These are phyloP conservation scores for Pygoscelis adeliae DNA, from an alignment of 2,113 vertebrate species.

Conservation along the genomic window DNA sequence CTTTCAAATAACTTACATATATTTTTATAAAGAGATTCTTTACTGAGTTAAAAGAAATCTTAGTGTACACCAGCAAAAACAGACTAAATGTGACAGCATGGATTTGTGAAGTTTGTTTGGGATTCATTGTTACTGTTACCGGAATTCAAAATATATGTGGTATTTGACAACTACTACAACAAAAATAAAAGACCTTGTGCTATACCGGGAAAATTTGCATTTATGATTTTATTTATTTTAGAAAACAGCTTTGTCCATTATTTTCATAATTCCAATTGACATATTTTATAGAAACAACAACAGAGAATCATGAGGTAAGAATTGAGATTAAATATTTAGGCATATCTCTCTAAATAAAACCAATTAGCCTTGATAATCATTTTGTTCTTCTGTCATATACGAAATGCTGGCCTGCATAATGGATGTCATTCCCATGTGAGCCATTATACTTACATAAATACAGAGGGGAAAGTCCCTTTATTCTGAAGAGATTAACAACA, in stretches of 20 bases:
- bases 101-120: neutral
- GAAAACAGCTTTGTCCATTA: neutral
- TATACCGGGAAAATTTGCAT: neutral
- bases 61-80: neutral
- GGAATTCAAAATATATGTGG: neutral
- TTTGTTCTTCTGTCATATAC: neutral
- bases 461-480: neutral
- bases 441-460: neutral
- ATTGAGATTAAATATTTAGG: neutral
- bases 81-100: neutral
- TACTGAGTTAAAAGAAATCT: neutral
- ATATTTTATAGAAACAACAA: neutral
- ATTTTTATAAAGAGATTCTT: neutral
- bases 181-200: neutral
- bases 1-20: neutral
- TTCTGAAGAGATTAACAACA: neutral
- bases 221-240: neutral
- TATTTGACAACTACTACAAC: neutral
- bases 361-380: neutral
- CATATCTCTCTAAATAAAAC: conserved; percentile 30
- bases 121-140: neutral
- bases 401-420: conserved; percentile 8
- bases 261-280: neutral
- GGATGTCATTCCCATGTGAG: neutral
- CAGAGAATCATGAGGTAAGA: neutral